Percentiles rank a stretch among this genome's conserved stretches.
Conservation (phyloP, 1,140 invertebrate species). For the Hyphantria cunea region DNA sequence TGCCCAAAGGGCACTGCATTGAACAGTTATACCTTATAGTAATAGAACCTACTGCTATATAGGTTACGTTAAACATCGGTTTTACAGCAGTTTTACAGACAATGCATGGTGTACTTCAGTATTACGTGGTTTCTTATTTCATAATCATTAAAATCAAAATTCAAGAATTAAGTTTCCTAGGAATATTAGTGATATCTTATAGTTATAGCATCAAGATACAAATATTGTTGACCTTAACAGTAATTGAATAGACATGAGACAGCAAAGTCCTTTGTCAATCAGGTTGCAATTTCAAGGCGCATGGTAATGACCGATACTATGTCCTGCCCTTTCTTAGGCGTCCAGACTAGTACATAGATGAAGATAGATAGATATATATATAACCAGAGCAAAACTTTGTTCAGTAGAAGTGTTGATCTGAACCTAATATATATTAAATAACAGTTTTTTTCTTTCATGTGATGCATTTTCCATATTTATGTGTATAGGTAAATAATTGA, state of each 20-base stretch:
- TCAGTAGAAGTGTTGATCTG: constrained; percentile 12
- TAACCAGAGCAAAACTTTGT: constrained; percentile 19
- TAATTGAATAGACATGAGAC: constrained; percentile 65
- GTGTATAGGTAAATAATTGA: too few species aligned
- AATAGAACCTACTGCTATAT: too few species aligned
- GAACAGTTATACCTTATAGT: too few species aligned
- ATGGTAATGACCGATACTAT: constrained; percentile 44
- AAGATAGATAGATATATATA: constrained; percentile 1
- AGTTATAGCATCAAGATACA: too few species aligned
- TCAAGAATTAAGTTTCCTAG: background rate
- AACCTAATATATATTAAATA: constrained; percentile 7
- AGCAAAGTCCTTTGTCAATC: constrained; percentile 51
- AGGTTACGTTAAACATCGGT: too few species aligned
- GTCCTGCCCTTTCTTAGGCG: constrained; percentile 40
- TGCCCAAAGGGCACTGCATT: too few species aligned
- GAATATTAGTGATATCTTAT: background rate
- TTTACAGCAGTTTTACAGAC: constrained; percentile 10
- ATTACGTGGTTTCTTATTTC: constrained; percentile 5
- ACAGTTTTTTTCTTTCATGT: background rate
- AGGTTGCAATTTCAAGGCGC: constrained; percentile 52
- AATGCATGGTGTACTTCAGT: background rate
- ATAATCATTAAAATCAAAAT: constrained; percentile 23
- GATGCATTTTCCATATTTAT: background rate
- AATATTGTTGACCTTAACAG: constrained; percentile 45
- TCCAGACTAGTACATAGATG: constrained; percentile 38